phyloP scores from a whole-genome alignment of 92 coral and sea anemone genomes.

The Desmophyllum pertusum region DNA sequence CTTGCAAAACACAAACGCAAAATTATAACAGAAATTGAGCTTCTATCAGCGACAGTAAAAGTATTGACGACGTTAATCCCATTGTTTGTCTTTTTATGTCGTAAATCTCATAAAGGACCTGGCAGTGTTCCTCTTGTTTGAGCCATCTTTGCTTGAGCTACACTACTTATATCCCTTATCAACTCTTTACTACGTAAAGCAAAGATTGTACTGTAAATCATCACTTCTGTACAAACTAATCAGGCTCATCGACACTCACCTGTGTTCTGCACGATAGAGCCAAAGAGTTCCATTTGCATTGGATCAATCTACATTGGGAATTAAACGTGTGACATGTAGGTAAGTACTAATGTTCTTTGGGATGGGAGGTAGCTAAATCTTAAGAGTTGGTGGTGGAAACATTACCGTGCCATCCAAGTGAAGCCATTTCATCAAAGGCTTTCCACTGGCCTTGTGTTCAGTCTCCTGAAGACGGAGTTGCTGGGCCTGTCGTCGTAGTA shows the following conservation, averaged over 20 bases:
- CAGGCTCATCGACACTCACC: constrained; percentile 57
- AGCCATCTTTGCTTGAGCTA: too few relatives aligned
- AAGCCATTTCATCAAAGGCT: constrained; percentile 95
- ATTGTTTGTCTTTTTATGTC: not conserved
- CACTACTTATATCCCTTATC: too few relatives aligned
- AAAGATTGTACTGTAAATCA: not conserved
- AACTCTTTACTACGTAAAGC: too few relatives aligned
- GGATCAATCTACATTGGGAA: constrained; percentile 72
- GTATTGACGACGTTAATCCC: too few relatives aligned
- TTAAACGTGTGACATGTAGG: not conserved
- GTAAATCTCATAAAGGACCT: not conserved
- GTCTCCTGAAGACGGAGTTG: constrained; percentile 78
- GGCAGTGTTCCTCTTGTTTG: too few relatives aligned
- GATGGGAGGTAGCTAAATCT: too few relatives aligned
- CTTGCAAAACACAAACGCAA: not conserved
- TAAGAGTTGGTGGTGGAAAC: too few relatives aligned
- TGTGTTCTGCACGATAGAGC: constrained; percentile 78
- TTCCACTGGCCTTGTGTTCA: constrained; percentile 52
- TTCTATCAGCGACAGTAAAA: not conserved
- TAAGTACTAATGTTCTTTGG: too few relatives aligned
- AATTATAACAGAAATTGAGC: not conserved
- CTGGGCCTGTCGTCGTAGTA: constrained; percentile 84
- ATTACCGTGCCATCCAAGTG: constrained; percentile 95
- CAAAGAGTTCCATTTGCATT: constrained; percentile 88
- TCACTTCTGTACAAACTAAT: not conserved